Evolutionary conservation across 2,113 vertebrate species (phyloP).

Genomic region (Brachyistius frenatus): DNA sequence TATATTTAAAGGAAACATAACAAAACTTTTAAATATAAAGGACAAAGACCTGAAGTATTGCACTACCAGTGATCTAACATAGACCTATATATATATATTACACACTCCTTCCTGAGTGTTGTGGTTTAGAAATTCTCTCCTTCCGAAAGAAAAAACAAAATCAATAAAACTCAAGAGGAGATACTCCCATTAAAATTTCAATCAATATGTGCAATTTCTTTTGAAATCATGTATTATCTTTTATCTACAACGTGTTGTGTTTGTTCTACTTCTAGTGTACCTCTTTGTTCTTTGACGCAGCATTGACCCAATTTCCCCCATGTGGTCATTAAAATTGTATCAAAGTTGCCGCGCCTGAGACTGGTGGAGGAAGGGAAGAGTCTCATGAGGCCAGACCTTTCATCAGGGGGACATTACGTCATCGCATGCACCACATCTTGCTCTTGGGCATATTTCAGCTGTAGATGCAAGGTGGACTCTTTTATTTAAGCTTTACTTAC

Average conservation of each 20-base stretch:
- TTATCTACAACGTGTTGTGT: neutral
- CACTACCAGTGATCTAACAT: neutral
- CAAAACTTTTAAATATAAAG: neutral
- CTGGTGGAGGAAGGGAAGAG: conserved; percentile 50
- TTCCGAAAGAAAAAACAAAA: neutral
- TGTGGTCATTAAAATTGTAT: conserved; percentile 82
- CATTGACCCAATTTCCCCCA: conserved; percentile 75
- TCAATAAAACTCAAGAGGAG: neutral
- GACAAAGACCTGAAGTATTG: neutral
- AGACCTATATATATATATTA: neutral
- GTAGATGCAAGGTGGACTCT: neutral
- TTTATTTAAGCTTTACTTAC: conserved; percentile 10
- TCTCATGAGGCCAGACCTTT: conserved; percentile 53
- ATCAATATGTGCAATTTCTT: neutral
- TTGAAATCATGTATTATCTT: neutral
- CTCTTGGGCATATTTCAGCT: conserved; percentile 28
- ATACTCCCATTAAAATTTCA: neutral
- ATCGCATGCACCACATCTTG: conserved; percentile 30
- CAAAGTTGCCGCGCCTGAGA: conserved; percentile 57
- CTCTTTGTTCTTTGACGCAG: conserved; percentile 65
- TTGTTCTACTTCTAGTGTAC: conserved; percentile 7
- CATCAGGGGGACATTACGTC: conserved; percentile 68
- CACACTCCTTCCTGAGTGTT: too few relatives aligned
- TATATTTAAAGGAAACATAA: neutral
- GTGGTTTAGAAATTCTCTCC: neutral